Evolutionary conservation across 2,888 invertebrate species (phyloP).

Genomic region (Pandemis cinnamomeana): DNA sequence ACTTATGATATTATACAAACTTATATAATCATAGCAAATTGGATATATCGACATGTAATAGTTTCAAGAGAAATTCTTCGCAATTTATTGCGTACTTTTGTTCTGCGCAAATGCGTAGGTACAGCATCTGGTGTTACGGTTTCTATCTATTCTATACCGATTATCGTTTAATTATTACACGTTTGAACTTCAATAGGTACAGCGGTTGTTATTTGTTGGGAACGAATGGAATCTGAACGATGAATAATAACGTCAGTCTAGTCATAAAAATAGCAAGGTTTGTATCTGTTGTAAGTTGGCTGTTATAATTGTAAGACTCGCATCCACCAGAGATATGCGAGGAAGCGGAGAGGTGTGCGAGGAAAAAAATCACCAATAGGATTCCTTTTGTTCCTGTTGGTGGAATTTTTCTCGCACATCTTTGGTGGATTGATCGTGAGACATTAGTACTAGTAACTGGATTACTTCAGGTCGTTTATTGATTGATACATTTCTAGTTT

Average conservation of each 20-base stretch:
- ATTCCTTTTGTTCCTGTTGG: no score
- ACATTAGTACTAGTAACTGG: no score
- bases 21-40: background rate
- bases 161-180: background rate
- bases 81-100: background rate
- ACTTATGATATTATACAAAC: background rate
- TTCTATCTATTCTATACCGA: slow-evolving; percentile 7
- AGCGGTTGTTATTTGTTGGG: slow-evolving; percentile 4
- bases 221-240: slow-evolving; percentile 11
- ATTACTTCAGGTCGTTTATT: no score
- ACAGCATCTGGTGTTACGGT: slow-evolving; percentile 28
- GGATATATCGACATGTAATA: background rate
- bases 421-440: no score
- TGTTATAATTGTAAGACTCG: background rate
- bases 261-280: slow-evolving; percentile 4
- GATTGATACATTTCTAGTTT: no score
- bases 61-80: background rate
- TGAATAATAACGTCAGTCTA: slow-evolving; percentile 12
- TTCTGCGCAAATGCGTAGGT: background rate
- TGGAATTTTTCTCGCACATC: no score
- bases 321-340: no score
- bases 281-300: slow-evolving; percentile 1
- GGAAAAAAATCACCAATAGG: no score
- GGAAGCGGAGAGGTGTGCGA: no score
- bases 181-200: background rate